These are phyloP conservation scores for Falco peregrinus DNA, from an alignment of 2,797 vertebrate genomes.

Conservation along the genomic window DNA sequence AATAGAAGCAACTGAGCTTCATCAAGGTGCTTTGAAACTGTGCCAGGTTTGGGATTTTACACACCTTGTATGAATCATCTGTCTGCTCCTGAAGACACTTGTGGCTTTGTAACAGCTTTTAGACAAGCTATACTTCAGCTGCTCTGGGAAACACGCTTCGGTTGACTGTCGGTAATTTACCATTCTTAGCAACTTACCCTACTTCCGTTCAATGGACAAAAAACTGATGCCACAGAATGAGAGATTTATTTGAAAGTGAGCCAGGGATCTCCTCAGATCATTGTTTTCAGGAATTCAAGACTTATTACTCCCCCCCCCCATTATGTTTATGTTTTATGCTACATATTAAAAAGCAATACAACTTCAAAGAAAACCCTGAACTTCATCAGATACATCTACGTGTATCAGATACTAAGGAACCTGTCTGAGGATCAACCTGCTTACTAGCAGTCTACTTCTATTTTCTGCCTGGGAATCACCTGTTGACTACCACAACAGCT, in stretches of 20 bases:
- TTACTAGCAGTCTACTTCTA: not conserved
- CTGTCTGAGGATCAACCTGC: not conserved
- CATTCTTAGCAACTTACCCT: not conserved
- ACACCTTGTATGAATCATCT: not conserved
- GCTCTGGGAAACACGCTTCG: not conserved
- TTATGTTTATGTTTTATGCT: accelerated
- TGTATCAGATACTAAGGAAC: not conserved
- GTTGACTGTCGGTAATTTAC: not conserved
- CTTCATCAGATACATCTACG: not conserved
- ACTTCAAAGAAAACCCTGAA: not conserved
- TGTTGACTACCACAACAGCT: not conserved
- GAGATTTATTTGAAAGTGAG: not conserved
- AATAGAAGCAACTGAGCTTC: not conserved
- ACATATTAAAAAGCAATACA: not conserved
- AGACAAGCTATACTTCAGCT: not conserved
- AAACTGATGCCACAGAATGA: not conserved
- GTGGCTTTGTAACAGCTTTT: not conserved
- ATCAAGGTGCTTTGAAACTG: not conserved
- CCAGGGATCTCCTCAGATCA: not conserved
- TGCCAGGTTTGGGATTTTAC: not conserved
- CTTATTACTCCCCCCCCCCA: too few relatives aligned
- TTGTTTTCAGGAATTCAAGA: not conserved
- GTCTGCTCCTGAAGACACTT: not conserved
- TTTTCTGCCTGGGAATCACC: not conserved
- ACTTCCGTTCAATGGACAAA: not conserved